Conservation (phyloP, 2,797 vertebrate genomes). For the Falco naumanni region DNA sequence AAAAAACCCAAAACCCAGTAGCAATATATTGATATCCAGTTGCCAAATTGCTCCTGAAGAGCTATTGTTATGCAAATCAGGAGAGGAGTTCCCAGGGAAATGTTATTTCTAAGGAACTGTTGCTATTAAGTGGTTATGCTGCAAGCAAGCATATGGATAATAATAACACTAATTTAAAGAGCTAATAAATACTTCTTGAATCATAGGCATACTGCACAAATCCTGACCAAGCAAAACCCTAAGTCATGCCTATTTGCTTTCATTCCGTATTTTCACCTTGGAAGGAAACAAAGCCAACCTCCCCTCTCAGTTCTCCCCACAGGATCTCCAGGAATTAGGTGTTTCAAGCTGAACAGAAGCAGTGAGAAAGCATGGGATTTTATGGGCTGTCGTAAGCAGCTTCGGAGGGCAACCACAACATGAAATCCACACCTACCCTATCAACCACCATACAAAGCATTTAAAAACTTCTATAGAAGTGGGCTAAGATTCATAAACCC, state of each 20-base stretch:
- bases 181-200: not conserved
- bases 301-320: not conserved
- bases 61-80: not conserved
- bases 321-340: not conserved
- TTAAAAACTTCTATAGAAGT: not conserved
- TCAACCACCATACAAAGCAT: not conserved
- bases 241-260: not conserved
- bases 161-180: not conserved
- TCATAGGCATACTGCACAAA: not conserved
- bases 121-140: not conserved
- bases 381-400: not conserved
- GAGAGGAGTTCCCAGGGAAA: not conserved
- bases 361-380: not conserved
- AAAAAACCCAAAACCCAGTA: not conserved
- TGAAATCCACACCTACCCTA: not conserved
- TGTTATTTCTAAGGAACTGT: not conserved
- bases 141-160: not conserved
- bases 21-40: not conserved
- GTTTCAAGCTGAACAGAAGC: not conserved
- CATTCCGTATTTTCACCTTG: not conserved
- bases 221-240: not conserved
- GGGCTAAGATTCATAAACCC: not conserved
- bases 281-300: not conserved
- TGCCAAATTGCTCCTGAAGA: not conserved
- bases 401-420: not conserved